Evolutionary conservation across 2,113 vertebrate genomes (phyloP).

Genomic region (Merops nubicus): DNA sequence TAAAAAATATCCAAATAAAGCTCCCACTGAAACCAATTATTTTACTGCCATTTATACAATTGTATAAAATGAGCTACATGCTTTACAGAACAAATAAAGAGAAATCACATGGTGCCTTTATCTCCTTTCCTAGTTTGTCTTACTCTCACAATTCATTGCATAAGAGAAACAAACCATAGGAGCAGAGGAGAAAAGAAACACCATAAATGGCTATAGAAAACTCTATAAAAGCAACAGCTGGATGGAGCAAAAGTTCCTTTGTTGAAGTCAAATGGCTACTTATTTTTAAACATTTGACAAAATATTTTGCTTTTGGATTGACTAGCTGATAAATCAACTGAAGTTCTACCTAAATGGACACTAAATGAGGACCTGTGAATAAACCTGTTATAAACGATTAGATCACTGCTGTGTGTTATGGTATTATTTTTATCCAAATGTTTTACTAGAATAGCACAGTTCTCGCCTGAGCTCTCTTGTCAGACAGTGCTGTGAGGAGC

Average conservation of each 20-base stretch:
- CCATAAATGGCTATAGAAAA: slow-evolving; percentile 61
- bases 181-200: slow-evolving; percentile 37
- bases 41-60: slow-evolving; percentile 47
- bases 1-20: slow-evolving; percentile 58
- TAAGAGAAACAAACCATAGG: slow-evolving; percentile 26
- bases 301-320: slow-evolving; percentile 27
- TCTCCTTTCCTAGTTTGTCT: slow-evolving; percentile 37
- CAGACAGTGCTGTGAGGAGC: neutral
- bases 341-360: slow-evolving; percentile 17
- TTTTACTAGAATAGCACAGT: slow-evolving; percentile 19
- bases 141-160: slow-evolving; percentile 49
- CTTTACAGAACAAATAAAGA: slow-evolving; percentile 58
- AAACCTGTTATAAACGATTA: slow-evolving; percentile 16
- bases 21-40: slow-evolving; percentile 52
- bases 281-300: slow-evolving; percentile 42
- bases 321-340: slow-evolving; percentile 28
- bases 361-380: neutral
- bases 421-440: slow-evolving; percentile 27
- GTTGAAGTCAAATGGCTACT: slow-evolving; percentile 15
- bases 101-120: slow-evolving; percentile 52
- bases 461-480: slow-evolving; percentile 10
- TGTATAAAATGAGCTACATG: slow-evolving; percentile 41
- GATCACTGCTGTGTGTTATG: neutral
- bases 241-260: slow-evolving; percentile 23
- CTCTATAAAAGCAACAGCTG: slow-evolving; percentile 35